Conservation (phyloP, 2,888 invertebrate species). For the Hermaeophaga mercurialis region DNA sequence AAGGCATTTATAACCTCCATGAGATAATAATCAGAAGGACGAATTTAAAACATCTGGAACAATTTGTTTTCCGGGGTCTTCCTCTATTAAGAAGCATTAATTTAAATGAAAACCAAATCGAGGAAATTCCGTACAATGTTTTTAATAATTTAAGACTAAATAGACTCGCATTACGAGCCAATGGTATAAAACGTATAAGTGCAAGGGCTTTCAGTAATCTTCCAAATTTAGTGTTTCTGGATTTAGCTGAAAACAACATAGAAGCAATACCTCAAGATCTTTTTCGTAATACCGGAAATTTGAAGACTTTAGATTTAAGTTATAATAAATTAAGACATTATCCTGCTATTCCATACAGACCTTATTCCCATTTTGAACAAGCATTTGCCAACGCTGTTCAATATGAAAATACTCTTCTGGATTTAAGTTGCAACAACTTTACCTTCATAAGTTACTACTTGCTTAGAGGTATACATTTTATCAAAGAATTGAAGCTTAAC, state of each 20-base stretch:
- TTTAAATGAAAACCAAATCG: constrained; percentile 38
- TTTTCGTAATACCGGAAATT: constrained; percentile 37
- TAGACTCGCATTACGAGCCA: constrained; percentile 36
- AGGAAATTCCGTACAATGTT: constrained; percentile 29
- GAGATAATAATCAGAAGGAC: constrained; percentile 31
- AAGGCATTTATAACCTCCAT: constrained; percentile 33
- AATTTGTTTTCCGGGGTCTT: constrained; percentile 35
- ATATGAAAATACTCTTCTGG: constrained; percentile 29
- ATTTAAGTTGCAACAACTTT: constrained; percentile 40
- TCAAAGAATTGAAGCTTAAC: constrained; percentile 33
- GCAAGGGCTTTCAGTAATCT: constrained; percentile 40
- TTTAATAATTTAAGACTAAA: constrained; percentile 36
- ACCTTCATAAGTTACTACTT: constrained; percentile 33
- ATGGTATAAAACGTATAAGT: constrained; percentile 35
- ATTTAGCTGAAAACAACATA: constrained; percentile 42
- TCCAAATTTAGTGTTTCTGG: constrained; percentile 34
- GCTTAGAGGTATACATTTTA: constrained; percentile 33
- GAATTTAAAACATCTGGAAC: constrained; percentile 32
- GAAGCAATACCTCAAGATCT: constrained; percentile 30
- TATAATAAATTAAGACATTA: constrained; percentile 34
- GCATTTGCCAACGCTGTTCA: constrained; percentile 29
- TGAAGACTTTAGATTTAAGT: constrained; percentile 38
- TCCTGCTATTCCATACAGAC: constrained; percentile 11
- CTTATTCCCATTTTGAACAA: constrained; percentile 36
- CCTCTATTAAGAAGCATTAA: constrained; percentile 32